phyloP scores from a whole-genome alignment of 64 coral and sea anemone genomes.

The Montipora efflorescens region DNA sequence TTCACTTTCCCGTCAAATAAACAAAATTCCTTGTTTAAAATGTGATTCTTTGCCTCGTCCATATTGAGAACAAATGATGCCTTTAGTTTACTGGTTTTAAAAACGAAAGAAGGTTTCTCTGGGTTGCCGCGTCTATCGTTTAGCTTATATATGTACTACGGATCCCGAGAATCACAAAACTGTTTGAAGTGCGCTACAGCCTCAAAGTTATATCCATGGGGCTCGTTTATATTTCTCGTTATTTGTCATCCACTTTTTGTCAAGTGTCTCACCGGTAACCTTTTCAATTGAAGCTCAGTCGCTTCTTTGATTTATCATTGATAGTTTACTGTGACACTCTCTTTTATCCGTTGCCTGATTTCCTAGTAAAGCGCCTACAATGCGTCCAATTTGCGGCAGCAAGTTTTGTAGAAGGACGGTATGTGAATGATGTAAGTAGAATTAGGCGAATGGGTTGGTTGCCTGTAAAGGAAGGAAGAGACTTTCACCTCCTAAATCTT shows the following conservation, averaged over 20 bases:
- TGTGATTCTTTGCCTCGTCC: slow-evolving; percentile 49
- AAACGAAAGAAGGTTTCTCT: slow-evolving; percentile 64
- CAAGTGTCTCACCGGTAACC: background rate
- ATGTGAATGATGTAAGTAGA: no score
- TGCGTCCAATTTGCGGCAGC: no score
- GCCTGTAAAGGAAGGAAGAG: no score
- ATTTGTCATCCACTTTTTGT: slow-evolving; percentile 74
- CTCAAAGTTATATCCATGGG: slow-evolving; percentile 71
- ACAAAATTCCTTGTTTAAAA: slow-evolving; percentile 35
- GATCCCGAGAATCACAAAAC: slow-evolving; percentile 55
- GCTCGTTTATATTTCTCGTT: slow-evolving; percentile 38
- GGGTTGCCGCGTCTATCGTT: slow-evolving; percentile 71
- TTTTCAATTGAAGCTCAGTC: background rate
- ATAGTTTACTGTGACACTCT: no score
- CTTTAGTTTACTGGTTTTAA: slow-evolving; percentile 73
- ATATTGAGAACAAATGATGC: slow-evolving; percentile 45
- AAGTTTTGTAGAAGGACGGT: no score
- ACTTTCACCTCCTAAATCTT: no score
- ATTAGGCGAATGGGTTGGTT: no score
- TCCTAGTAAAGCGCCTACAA: no score
- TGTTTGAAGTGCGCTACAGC: slow-evolving; percentile 72
- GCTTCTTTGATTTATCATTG: background rate
- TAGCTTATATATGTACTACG: slow-evolving; percentile 67
- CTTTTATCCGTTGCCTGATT: no score
- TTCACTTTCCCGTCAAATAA: slow-evolving; percentile 53